Base-by-base conservation (phyloP, 2,797 vertebrate species). In the Discoglossus pictus region DNA sequence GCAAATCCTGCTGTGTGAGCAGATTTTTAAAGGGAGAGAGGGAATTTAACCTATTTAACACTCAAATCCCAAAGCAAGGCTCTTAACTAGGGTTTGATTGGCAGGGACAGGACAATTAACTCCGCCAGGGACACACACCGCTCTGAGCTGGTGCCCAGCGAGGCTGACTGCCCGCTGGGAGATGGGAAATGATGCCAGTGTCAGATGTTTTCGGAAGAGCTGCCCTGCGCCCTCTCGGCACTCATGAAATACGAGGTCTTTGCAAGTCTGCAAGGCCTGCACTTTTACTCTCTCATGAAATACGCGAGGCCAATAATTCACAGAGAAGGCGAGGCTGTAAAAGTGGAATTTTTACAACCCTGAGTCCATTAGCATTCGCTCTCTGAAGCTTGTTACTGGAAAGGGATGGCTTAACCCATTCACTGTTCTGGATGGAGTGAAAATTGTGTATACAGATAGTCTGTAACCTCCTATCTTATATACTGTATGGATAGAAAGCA, bases 291-390 rank as follows among this genome's bases (percentile, higher is more conserved):
- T 62, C 42, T 62, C 66, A 39, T 62, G 58, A 69, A 62, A 69
- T 55, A 69, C 35, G 21, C 21, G 36, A 54, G 59, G n/a, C 55
- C 59, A 69, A 69, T 69, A 69, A 62, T 69, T 69, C 66, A 62
- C 34, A 46, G 13, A 55, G 58, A 44, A 62, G 40, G 59, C 31
- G 2, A 61, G 18, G 66, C 50, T 69, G 56, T 62, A 62, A 69
- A 69, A 69, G 40, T 46, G 9, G 42, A 62, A 62, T 62, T 69
- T 67, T 69, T 69, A 69, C 59, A 69, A 54, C 66, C n/a, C 48
- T 31, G 59, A 47, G 46, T 20, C 42, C 66, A 69, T 69, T 69
- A 69, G 59, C 66, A 62, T 69, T 69, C 50, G 10, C 42, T 69
- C 60, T 54, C 21, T 46, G 47, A 52, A 44, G 35, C 65, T 25